These are phyloP conservation scores for Hippotragus niger DNA, from an alignment of 2,113 vertebrate genomes.

Conservation along the genomic window DNA sequence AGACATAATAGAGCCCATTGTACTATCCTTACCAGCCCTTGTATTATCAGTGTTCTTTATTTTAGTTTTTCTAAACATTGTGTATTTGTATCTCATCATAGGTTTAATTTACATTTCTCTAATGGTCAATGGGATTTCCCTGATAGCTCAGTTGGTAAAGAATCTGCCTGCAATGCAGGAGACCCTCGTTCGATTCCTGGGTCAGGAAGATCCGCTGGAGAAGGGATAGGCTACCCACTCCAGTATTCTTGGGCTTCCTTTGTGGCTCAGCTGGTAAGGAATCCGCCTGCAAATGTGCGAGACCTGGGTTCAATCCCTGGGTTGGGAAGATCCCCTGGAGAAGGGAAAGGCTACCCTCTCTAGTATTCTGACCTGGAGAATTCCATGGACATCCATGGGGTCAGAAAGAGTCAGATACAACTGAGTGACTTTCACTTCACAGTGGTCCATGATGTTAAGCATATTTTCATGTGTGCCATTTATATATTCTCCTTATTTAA, in stretches of 20 bases:
- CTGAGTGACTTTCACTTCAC: neutral
- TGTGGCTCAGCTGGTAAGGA: neutral
- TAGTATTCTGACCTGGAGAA: neutral
- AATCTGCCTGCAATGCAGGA: neutral
- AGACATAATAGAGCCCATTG: neutral
- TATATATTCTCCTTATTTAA: neutral
- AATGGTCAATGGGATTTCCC: neutral
- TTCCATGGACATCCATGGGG: neutral
- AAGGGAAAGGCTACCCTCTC: neutral
- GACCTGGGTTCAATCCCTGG: neutral
- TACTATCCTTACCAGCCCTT: neutral
- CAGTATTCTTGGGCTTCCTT: neutral
- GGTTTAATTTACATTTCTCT: neutral
- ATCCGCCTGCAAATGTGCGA: neutral
- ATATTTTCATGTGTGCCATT: neutral
- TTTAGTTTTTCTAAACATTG: neutral
- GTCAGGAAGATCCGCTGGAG: neutral
- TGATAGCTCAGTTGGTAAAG: neutral
- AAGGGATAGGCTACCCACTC: neutral
- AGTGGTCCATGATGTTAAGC: neutral
- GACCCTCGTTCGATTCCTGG: fast-evolving
- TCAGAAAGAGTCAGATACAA: neutral
- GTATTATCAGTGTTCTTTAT: neutral
- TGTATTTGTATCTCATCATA: neutral
- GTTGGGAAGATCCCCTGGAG: neutral